These are phyloP conservation scores for Columba livia DNA, from an alignment of 2,113 vertebrate genomes.

Conservation along the genomic window DNA sequence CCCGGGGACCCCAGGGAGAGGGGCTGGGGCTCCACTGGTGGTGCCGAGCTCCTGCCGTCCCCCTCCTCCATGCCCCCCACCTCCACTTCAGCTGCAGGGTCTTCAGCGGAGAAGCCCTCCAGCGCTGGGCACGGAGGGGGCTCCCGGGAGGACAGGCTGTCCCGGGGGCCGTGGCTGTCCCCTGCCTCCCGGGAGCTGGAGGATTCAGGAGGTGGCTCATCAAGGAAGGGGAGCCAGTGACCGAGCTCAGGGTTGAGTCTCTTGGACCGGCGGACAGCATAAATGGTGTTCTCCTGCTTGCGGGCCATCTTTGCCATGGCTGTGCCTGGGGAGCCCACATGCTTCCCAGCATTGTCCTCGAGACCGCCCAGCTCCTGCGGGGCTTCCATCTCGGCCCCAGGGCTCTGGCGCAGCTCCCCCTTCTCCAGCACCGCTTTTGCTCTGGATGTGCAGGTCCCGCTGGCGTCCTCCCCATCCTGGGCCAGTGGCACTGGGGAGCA, in stretches of 20 bases:
- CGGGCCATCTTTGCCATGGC: slow-evolving; percentile 24
- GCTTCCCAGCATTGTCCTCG: slow-evolving; percentile 31
- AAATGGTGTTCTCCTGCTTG: slow-evolving; percentile 71
- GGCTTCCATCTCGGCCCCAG: not conserved
- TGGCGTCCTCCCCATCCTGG: not conserved
- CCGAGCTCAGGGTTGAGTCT: slow-evolving; percentile 86
- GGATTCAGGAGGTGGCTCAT: not conserved
- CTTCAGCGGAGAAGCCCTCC: slow-evolving; percentile 37
- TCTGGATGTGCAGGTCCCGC: not conserved
- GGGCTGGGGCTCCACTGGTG: slow-evolving; percentile 62
- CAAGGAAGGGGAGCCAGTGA: slow-evolving; percentile 70
- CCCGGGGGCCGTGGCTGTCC: not conserved
- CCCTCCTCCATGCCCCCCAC: slow-evolving; percentile 33
- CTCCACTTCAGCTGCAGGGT: slow-evolving; percentile 63
- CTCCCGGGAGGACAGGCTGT: not conserved
- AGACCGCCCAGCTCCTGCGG: not conserved
- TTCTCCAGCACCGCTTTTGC: slow-evolving; percentile 25
- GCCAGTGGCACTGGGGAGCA: not conserved
- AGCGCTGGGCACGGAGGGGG: not conserved
- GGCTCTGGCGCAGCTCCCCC: slow-evolving; percentile 14
- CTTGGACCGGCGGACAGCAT: slow-evolving; percentile 88
- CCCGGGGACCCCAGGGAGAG: slow-evolving; percentile 74
- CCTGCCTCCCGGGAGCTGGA: not conserved
- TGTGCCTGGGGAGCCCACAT: not conserved
- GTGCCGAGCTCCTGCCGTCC: not conserved